Base-by-base conservation (phyloP, 2,113 vertebrate genomes). In the Alouatta palliata region DNA sequence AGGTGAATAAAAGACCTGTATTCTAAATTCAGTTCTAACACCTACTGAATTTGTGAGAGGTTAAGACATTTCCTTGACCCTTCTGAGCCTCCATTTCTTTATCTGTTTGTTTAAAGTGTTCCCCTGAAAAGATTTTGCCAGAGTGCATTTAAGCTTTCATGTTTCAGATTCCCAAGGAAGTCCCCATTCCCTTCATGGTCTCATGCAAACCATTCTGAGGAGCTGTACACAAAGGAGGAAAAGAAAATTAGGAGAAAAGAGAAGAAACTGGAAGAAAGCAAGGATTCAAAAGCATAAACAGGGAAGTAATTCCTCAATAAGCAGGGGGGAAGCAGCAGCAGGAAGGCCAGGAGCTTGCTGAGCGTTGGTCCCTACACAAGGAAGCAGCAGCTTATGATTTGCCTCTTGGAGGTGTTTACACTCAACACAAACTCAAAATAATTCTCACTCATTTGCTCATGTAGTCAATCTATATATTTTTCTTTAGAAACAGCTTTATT, bases 171-270 rank as follows among this genome's bases (percentile, higher is more conserved):
- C 21, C n/a, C 58, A 47, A 93, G 47, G 35, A 71, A 61, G n/a
- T 35, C 5, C 43, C 23, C 54, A 32, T 19, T 4, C 8, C 17
- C 27, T 86, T 92, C 12, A 58, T 4, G 3, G 6, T 66, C 35
- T 45, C 16, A 1, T 8, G 2, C 20, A 81, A 95, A 90, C 81
- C 52, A 3, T 77, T 32, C 71, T 32, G 68, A 83, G 43, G 35
- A 13, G 2, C 56, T 82, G 14, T 16, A 37, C 27, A 40, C 13
- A 27, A 95, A 80, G 13, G 30, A 95, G 54, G 32, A 87, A 76
- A 87, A 82, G 35, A 83, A 86, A 82, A 90, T 70, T 30, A 58
- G 13, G 58, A 68, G 35, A 94, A 9, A 94, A 97, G 13, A 88
- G 43, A 17, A 25, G 52, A 91, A n/a, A 80, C 64, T 68, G 43